Percentiles rank a stretch among this genome's conserved stretches.
Evolutionary conservation across 2,888 invertebrate genomes (phyloP).

Genomic region (Macrosiphum euphorbiae): DNA sequence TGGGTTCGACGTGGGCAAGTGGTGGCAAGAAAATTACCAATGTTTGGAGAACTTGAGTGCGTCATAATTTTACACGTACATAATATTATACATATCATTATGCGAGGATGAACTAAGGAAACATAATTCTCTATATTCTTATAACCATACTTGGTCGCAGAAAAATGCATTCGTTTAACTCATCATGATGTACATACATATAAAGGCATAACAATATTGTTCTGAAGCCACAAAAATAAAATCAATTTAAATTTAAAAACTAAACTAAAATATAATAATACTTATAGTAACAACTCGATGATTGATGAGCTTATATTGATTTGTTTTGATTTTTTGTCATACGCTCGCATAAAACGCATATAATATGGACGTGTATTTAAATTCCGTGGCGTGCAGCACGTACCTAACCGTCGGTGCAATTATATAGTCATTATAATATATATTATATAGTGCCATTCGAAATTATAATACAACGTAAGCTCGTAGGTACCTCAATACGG

Average conservation of each 20-base stretch:
- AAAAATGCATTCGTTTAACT: neutral
- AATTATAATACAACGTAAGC: no score
- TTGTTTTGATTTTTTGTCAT: no score
- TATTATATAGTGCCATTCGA: no score
- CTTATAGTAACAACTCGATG: neutral
- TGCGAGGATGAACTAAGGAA: neutral
- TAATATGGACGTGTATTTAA: no score
- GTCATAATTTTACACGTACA: constrained; percentile 5
- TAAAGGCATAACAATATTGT: neutral
- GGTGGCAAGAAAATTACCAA: constrained; percentile 14
- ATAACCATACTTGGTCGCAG: constrained; percentile 26
- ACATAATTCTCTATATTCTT: constrained; percentile 35
- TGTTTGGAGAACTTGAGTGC: constrained; percentile 10
- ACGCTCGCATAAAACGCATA: no score
- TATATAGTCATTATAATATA: no score
- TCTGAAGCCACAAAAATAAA: neutral
- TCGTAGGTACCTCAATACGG: no score
- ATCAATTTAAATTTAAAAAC: neutral
- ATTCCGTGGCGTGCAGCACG: no score
- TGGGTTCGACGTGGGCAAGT: constrained; percentile 38
- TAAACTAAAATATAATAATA: neutral
- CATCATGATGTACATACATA: neutral
- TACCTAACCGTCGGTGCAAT: no score
- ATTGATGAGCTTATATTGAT: neutral
- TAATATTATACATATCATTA: neutral